phyloP scores from a whole-genome alignment of 2,797 vertebrate species.

The Hypotaenidia philippensis region DNA sequence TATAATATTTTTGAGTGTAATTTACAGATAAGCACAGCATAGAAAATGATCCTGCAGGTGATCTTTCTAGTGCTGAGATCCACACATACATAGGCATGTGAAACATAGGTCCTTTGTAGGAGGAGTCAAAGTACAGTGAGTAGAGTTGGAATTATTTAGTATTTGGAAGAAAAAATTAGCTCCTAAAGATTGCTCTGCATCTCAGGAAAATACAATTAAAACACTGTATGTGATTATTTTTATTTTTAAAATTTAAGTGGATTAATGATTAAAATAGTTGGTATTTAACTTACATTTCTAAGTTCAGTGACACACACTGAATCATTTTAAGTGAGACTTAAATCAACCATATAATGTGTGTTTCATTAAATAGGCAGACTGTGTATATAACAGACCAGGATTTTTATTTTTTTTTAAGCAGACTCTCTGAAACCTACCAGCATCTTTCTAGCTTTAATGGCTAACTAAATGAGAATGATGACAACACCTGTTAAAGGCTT shows the following conservation, averaged over 20 bases:
- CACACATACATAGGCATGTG: not conserved
- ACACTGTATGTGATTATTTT: not conserved
- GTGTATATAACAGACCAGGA: not conserved
- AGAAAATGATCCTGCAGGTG: not conserved
- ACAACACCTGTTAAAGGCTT: constrained; percentile 26
- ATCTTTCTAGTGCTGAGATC: not conserved
- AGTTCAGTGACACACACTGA: not conserved
- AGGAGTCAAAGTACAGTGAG: not conserved
- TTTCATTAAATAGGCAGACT: constrained; percentile 24
- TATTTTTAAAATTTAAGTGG: not conserved
- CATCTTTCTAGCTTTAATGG: constrained; percentile 8
- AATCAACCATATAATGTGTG: not conserved
- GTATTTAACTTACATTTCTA: not conserved
- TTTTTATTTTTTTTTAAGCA: not conserved
- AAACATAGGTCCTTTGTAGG: not conserved
- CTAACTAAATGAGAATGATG: not conserved
- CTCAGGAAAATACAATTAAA: not conserved
- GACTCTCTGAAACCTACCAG: not conserved
- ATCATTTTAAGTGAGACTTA: not conserved
- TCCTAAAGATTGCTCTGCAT: not conserved
- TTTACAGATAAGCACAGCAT: not conserved
- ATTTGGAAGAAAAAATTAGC: not conserved
- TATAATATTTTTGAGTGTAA: not conserved
- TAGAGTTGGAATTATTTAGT: not conserved
- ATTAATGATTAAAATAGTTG: not conserved